phyloP scores from a whole-genome alignment of 1,140 invertebrate species.

The Seison nebaliae region DNA sequence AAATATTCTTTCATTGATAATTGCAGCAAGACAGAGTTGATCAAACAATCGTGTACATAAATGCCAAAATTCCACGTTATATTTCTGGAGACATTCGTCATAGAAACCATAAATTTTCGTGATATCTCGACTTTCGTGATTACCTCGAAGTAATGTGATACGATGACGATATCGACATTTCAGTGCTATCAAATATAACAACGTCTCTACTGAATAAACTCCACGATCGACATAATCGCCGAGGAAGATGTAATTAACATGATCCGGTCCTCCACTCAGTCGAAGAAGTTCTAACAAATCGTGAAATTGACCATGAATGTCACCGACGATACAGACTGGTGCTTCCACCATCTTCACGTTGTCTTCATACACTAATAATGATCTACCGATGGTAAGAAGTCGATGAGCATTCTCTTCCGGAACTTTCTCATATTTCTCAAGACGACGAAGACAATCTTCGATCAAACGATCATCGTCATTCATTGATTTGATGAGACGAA shows the following conservation, averaged over 20 bases:
- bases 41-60: conserved; percentile 99
- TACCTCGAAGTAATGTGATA: conserved; percentile 89
- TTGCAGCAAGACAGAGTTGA: conserved; percentile 81
- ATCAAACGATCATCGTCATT: too few relatives aligned
- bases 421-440: too few relatives aligned
- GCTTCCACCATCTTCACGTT: too few relatives aligned
- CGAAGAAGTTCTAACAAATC: conserved; percentile 34
- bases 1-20: conserved; percentile 49
- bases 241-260: conserved; percentile 97
- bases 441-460: too few relatives aligned
- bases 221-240: conserved; percentile 97
- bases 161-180: conserved; percentile 95
- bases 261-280: conserved; percentile 36
- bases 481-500: too few relatives aligned
- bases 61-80: conserved; percentile 95
- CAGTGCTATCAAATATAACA: conserved; percentile 70
- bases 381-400: too few relatives aligned
- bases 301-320: conserved; percentile 35
- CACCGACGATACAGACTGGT: too few relatives aligned
- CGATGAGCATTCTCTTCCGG: too few relatives aligned
- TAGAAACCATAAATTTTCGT: conserved; percentile 77
- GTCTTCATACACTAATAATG: too few relatives aligned
- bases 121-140: conserved; percentile 35
- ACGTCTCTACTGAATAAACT: conserved; percentile 96
- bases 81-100: conserved; percentile 92